These are phyloP conservation scores for Astyanax mexicanus DNA, from an alignment of 2,797 vertebrate genomes.

Conservation along the genomic window DNA sequence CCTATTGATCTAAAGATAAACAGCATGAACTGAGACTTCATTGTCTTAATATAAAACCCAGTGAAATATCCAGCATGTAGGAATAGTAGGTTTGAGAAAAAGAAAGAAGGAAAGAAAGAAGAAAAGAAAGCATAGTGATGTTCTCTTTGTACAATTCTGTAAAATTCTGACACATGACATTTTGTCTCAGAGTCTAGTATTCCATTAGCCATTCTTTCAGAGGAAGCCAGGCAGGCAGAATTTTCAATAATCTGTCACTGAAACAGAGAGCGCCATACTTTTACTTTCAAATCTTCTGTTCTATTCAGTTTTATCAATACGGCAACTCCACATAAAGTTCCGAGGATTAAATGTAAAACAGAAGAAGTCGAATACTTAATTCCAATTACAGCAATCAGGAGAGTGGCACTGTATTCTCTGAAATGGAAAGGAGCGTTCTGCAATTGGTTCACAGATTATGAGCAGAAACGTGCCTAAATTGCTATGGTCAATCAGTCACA, in stretches of 20 bases:
- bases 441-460: slow-evolving; percentile 14
- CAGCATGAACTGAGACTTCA: slow-evolving; percentile 81
- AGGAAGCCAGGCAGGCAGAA: slow-evolving; percentile 24
- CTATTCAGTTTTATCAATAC: slow-evolving; percentile 34
- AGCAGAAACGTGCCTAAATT: slow-evolving; percentile 24
- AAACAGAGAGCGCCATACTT: slow-evolving; percentile 6
- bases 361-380: slow-evolving; percentile 24
- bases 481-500: slow-evolving; percentile 39
- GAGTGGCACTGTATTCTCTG: background rate
- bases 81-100: background rate
- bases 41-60: slow-evolving; percentile 77
- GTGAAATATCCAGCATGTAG: slow-evolving; percentile 70
- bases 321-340: slow-evolving; percentile 23
- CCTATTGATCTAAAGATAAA: slow-evolving; percentile 80
- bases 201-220: slow-evolving; percentile 38
- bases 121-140: background rate
- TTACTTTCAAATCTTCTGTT: slow-evolving; percentile 28
- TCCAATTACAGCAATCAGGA: slow-evolving; percentile 31
- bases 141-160: slow-evolving; percentile 14
- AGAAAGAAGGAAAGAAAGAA: background rate
- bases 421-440: slow-evolving; percentile 22
- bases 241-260: slow-evolving; percentile 32
- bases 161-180: slow-evolving; percentile 10
- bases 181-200: slow-evolving; percentile 10
- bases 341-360: slow-evolving; percentile 17